These are phyloP conservation scores for Ariopsis seemanni DNA, from an alignment of 2,113 vertebrate genomes.

Conservation along the genomic window DNA sequence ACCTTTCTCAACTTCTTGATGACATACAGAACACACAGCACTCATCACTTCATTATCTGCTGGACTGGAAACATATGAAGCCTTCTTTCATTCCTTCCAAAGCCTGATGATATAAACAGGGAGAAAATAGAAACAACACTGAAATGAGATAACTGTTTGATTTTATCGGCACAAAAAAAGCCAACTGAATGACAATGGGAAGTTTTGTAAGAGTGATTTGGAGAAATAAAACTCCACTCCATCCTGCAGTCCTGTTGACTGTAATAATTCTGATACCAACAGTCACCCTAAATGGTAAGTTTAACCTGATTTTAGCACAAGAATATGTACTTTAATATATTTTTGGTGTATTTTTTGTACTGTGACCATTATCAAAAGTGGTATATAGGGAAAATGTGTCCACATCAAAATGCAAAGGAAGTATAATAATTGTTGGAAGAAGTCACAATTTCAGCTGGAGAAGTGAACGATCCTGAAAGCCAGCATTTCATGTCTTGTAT, in stretches of 20 bases:
- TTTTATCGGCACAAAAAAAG: background rate
- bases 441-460: background rate
- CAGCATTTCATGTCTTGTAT: background rate
- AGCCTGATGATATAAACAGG: background rate
- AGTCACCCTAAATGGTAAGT: background rate
- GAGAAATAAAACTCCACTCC: background rate
- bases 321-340: background rate
- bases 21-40: background rate
- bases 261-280: background rate
- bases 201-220: background rate
- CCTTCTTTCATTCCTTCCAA: background rate
- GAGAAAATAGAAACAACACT: background rate
- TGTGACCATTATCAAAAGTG: no score
- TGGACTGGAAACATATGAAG: background rate
- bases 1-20: constrained; percentile 1
- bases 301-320: background rate
- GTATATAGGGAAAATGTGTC: background rate
- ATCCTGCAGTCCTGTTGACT: background rate
- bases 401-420: background rate
- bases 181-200: background rate
- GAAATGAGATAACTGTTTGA: background rate
- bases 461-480: background rate
- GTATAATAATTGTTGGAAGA: background rate
- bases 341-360: background rate
- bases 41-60: constrained; percentile 1